Conservation (phyloP, 2,113 vertebrate genomes). For the Agapornis roseicollis region DNA sequence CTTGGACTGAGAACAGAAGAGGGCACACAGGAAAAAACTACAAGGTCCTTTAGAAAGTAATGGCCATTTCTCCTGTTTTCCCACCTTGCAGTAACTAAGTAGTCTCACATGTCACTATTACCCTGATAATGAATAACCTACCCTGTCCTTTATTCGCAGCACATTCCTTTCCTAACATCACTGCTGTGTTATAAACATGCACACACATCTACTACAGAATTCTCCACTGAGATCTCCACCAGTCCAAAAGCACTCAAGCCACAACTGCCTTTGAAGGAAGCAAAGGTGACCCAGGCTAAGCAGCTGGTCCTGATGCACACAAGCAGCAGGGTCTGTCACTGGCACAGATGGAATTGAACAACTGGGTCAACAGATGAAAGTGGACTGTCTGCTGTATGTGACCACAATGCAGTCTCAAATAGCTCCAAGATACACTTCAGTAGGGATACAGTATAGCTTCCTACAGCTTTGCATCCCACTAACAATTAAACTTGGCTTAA, state of each 20-base stretch:
- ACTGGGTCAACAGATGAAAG: not conserved
- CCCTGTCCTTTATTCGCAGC: not conserved
- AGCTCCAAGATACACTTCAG: not conserved
- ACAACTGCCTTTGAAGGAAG: not conserved
- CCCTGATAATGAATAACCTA: not conserved
- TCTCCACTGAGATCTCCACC: not conserved
- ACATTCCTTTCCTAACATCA: not conserved
- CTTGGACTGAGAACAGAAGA: not conserved
- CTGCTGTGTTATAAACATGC: not conserved
- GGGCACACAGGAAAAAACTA: not conserved
- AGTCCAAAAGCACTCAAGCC: not conserved
- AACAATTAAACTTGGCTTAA: not conserved
- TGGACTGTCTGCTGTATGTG: not conserved
- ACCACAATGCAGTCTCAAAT: not conserved
- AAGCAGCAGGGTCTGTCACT: not conserved
- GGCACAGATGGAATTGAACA: not conserved
- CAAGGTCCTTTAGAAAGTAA: not conserved
- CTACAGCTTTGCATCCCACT: not conserved
- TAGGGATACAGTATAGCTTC: rapidly evolving
- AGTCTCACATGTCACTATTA: not conserved
- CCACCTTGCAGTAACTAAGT: not conserved
- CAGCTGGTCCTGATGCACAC: not conserved
- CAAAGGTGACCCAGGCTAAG: not conserved
- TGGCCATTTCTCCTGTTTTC: not conserved
- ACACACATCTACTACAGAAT: not conserved